phyloP scores from a whole-genome alignment of 2,113 vertebrate species.

The Calidris pugnax region DNA sequence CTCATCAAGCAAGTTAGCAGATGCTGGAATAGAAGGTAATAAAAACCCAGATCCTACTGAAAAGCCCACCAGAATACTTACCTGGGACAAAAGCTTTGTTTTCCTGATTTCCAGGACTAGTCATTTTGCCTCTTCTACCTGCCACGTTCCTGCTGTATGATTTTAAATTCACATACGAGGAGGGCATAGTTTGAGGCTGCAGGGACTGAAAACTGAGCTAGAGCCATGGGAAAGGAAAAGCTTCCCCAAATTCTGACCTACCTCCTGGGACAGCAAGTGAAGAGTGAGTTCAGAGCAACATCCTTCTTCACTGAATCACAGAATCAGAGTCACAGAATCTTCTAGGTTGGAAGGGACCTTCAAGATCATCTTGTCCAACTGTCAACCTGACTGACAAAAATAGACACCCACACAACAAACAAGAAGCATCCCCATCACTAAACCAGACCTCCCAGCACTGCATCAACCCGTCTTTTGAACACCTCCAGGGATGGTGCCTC shows the following conservation, averaged over 20 bases:
- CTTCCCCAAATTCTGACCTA: not conserved
- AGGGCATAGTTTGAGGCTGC: not conserved
- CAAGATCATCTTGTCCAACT: too few species aligned
- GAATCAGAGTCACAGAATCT: too few species aligned
- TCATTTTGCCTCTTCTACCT: not conserved
- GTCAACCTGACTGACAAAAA: too few species aligned
- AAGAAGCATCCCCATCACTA: too few species aligned
- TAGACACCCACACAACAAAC: too few species aligned
- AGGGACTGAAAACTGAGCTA: not conserved
- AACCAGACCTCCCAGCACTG: too few species aligned
- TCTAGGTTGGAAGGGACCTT: too few species aligned
- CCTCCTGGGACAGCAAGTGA: not conserved
- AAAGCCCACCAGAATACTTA: not conserved
- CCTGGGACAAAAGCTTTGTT: not conserved
- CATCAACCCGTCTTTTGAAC: too few species aligned
- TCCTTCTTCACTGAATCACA: not conserved
- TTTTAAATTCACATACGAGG: not conserved
- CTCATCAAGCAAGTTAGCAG: not conserved
- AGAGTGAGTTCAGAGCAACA: not conserved
- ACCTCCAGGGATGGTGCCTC: too few species aligned
- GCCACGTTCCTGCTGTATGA: fast-evolving
- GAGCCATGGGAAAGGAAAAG: not conserved
- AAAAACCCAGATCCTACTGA: not conserved
- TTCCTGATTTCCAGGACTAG: not conserved
- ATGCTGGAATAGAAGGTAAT: not conserved